Evolutionary conservation across 2,888 invertebrate genomes (phyloP), one percentile per base, ranked within the genome.

Genomic region (Torymus tubicola): DNA sequence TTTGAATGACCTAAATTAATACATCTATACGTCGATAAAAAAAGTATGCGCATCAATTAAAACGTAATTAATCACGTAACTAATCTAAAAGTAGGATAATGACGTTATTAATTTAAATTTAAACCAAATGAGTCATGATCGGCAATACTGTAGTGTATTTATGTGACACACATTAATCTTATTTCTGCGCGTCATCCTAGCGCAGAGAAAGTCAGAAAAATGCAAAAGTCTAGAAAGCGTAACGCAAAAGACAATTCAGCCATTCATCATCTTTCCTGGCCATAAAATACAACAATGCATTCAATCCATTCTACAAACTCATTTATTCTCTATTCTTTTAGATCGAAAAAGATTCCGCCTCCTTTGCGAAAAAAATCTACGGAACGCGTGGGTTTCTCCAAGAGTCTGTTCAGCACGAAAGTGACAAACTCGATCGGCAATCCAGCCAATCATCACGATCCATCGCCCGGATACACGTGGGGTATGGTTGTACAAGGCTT

Each of bases 401-500:
- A 84, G 57, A 89, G 87, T 14, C 87, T 90, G 12, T 31, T 90
- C 10, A 78, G 81, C 52, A 73, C 80, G 3, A 84, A 83, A 67
- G 58, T 82, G 3, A 11, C 24, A 13, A 14, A 13, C 11, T 4
- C 63, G 8, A 24, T 42, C 13, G 72, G 63, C 5, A 24, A 21
- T 12, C 8, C 14, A 1, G 21, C 52, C 10, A 18, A 50, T 12
- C 13, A 53, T 0, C 85, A 86, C 8, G 42, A 42, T 8, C 42
- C 42, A 0, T 42, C 42, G 42, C 76, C 85, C 3, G 85, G 86
- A 14, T 90, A 90, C 69, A 88, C 88, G 11, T 90, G 90, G 87
- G 90, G 90, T 50, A 94, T 96, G 93, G 94, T 95, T 82, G 92
- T 96, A 86, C 96, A 96, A 92, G 95, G 90, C 31, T 81, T 90